Evolutionary conservation across 2,113 vertebrate species (phyloP).

Genomic region (Indicator indicator): DNA sequence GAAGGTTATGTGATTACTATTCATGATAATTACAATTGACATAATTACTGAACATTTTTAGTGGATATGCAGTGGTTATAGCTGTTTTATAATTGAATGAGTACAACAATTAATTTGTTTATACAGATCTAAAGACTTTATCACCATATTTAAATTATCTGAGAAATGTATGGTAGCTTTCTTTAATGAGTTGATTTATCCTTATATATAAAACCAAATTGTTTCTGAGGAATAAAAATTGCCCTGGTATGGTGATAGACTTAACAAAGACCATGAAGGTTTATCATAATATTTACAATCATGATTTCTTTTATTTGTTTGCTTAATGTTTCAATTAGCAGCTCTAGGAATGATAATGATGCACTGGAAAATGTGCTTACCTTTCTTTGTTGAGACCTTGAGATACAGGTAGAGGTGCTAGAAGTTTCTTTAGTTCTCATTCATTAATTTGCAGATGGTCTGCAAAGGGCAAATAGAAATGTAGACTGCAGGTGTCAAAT

Average conservation of each 20-base stretch:
- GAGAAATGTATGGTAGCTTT: neutral
- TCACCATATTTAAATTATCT: neutral
- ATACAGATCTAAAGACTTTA: neutral
- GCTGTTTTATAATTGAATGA: constrained; percentile 5
- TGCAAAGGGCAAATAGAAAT: neutral
- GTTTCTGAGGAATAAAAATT: neutral
- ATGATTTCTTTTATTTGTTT: neutral
- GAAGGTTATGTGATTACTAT: constrained; percentile 36
- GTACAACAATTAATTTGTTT: constrained; percentile 27
- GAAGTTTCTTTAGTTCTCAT: neutral
- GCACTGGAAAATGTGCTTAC: neutral
- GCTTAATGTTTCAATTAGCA: neutral
- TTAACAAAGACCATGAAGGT: neutral
- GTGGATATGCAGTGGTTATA: neutral
- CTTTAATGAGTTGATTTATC: constrained; percentile 5
- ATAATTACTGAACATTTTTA: constrained; percentile 18
- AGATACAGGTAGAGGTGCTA: neutral
- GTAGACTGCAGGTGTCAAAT: neutral
- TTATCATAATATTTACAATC: neutral
- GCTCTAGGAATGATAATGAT: neutral
- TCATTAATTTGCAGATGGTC: neutral
- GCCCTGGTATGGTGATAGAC: neutral
- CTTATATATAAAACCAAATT: neutral
- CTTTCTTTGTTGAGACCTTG: neutral
- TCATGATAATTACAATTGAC: constrained; percentile 21